These are phyloP conservation scores for Machimus rusticus DNA, from an alignment of 2,888 invertebrate species.

Conservation along the genomic window DNA sequence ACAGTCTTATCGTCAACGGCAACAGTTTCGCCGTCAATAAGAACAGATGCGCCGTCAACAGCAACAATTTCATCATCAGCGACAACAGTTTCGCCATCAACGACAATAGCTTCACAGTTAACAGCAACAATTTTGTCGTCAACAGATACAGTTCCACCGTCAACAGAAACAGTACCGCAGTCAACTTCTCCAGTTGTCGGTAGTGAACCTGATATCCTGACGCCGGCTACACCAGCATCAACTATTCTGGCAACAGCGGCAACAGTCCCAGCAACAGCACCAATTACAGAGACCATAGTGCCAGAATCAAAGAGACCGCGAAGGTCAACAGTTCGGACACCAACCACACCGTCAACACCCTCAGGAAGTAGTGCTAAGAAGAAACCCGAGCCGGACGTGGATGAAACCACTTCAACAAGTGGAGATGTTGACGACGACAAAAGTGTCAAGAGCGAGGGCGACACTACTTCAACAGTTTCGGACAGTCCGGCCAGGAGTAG, in stretches of 20 bases:
- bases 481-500: constrained; percentile 47
- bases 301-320: not conserved
- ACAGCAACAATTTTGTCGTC: not conserved
- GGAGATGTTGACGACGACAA: constrained; percentile 52
- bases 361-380: not conserved
- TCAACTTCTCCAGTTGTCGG: not conserved
- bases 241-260: not conserved
- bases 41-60: too few species aligned
- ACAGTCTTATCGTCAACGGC: too few species aligned
- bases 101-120: not conserved
- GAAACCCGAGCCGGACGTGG: not conserved
- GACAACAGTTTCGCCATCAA: not conserved
- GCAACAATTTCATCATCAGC: not conserved
- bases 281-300: not conserved
- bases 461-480: not conserved
- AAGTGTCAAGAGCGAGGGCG: constrained; percentile 48
- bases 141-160: not conserved
- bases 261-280: not conserved
- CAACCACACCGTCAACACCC: constrained; percentile 31
- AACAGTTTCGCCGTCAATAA: not conserved
- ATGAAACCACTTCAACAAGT: constrained; percentile 21
- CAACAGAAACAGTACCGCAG: not conserved
- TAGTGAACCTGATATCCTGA: not conserved
- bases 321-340: not conserved
- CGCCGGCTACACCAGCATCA: not conserved